A percentile compares a stretch with the other conserved stretches of the same genome.
Conservation (phyloP, 2,113 vertebrate genomes). For the Mormyrus iriodes region DNA sequence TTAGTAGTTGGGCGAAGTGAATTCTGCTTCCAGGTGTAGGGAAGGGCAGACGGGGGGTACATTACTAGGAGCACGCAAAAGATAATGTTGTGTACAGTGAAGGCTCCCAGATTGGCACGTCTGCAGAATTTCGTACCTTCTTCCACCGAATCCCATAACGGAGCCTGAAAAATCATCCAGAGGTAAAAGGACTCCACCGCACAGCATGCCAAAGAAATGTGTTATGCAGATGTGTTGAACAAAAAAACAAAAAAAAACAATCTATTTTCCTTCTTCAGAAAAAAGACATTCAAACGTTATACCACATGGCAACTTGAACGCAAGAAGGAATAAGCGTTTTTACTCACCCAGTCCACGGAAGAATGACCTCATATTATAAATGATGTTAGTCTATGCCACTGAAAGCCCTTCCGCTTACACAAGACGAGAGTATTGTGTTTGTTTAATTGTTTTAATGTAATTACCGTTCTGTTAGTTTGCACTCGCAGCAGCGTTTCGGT, state of each 20-base stretch:
- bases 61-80: background rate
- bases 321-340: background rate
- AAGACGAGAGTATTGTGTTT: slow-evolving; percentile 37
- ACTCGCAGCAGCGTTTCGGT: slow-evolving; percentile 30
- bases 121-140: slow-evolving; percentile 5
- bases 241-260: slow-evolving; percentile 2
- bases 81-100: background rate
- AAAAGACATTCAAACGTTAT: background rate
- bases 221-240: slow-evolving; percentile 60
- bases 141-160: slow-evolving; percentile 29
- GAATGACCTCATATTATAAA: slow-evolving; percentile 35
- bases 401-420: slow-evolving; percentile 20
- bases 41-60: background rate
- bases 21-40: background rate
- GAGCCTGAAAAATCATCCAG: slow-evolving; percentile 29
- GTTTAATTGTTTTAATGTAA: slow-evolving; percentile 25
- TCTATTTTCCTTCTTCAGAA: background rate
- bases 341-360: background rate
- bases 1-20: background rate
- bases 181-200: slow-evolving; percentile 39
- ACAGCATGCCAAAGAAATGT: slow-evolving; percentile 54
- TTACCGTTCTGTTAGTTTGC: slow-evolving; percentile 29
- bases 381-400: slow-evolving; percentile 36
- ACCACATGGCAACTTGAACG: background rate
- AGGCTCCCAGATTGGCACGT: background rate